A percentile compares a stretch with the other conserved stretches of the same genome.
Conservation (phyloP, 2,888 invertebrate species). For the Teleiodes luculella region DNA sequence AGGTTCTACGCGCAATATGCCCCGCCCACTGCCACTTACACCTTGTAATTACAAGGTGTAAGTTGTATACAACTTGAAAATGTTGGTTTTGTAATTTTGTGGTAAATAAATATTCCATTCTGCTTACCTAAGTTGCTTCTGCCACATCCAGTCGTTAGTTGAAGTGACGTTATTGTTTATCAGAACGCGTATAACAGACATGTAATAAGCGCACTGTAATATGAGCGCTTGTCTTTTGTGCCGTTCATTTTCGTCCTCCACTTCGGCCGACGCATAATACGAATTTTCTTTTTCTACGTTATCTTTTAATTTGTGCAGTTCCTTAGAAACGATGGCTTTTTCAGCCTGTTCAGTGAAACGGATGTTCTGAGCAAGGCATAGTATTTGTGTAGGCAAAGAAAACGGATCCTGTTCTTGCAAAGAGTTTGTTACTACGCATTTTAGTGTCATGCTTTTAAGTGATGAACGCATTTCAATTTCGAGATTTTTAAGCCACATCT, state of each 20-base stretch:
- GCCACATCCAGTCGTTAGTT: conserved; percentile 93
- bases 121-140: conserved; percentile 89
- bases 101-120: background rate
- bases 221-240: conserved; percentile 95
- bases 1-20: too few relatives aligned
- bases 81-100: background rate
- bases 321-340: conserved; percentile 84
- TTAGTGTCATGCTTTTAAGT: conserved; percentile 82
- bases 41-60: too few relatives aligned
- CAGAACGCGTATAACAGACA: conserved; percentile 88
- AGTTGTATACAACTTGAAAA: too few relatives aligned
- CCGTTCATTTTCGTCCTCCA: conserved; percentile 81
- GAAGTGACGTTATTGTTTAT: conserved; percentile 83
- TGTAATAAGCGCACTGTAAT: conserved; percentile 95
- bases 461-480: conserved; percentile 87
- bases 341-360: conserved; percentile 92
- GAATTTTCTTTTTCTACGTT: conserved; percentile 73
- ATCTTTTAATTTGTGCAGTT: conserved; percentile 74
- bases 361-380: conserved; percentile 91
- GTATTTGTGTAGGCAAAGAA: conserved; percentile 84
- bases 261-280: conserved; percentile 72
- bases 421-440: conserved; percentile 69
- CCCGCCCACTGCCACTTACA: too few relatives aligned
- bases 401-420: conserved; percentile 70
- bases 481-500: conserved; percentile 88